These are phyloP conservation scores for Ecliptopera silaceata DNA, from an alignment of 2,888 invertebrate species.

Conservation along the genomic window DNA sequence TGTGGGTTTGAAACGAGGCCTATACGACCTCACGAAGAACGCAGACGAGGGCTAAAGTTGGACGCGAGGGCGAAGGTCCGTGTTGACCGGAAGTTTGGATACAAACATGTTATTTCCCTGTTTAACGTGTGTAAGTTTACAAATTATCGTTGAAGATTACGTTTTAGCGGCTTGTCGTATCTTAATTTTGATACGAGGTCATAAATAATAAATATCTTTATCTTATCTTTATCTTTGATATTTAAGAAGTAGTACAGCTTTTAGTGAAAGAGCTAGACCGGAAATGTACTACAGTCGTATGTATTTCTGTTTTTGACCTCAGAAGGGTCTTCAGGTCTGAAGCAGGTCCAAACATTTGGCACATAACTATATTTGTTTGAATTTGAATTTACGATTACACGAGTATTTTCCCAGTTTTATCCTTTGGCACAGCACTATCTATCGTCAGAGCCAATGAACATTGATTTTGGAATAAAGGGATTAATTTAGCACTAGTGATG, in stretches of 20 bases:
- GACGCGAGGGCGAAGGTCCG: not conserved
- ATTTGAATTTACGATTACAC: too few relatives aligned
- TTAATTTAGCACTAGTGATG: conserved; percentile 16
- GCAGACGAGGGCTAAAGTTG: not conserved
- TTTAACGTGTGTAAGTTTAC: not conserved
- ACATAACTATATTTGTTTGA: too few relatives aligned
- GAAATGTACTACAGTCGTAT: too few relatives aligned
- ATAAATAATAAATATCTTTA: too few relatives aligned
- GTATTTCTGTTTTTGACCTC: too few relatives aligned
- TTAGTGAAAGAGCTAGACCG: too few relatives aligned
- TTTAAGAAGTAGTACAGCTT: too few relatives aligned
- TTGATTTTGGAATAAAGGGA: conserved; percentile 8
- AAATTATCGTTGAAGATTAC: not conserved
- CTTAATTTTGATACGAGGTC: not conserved
- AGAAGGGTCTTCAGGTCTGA: too few relatives aligned
- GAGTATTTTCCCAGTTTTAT: too few relatives aligned
- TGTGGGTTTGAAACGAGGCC: not conserved
- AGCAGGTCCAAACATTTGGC: too few relatives aligned
- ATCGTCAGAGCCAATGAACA: not conserved
- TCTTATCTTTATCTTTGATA: too few relatives aligned
- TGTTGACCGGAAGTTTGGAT: not conserved
- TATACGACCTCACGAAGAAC: not conserved
- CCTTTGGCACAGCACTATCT: not conserved
- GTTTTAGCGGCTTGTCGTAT: too few relatives aligned
- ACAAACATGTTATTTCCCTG: not conserved